Base-by-base conservation (phyloP, 2,797 vertebrate genomes). In the Phyllotis vaccarum region DNA sequence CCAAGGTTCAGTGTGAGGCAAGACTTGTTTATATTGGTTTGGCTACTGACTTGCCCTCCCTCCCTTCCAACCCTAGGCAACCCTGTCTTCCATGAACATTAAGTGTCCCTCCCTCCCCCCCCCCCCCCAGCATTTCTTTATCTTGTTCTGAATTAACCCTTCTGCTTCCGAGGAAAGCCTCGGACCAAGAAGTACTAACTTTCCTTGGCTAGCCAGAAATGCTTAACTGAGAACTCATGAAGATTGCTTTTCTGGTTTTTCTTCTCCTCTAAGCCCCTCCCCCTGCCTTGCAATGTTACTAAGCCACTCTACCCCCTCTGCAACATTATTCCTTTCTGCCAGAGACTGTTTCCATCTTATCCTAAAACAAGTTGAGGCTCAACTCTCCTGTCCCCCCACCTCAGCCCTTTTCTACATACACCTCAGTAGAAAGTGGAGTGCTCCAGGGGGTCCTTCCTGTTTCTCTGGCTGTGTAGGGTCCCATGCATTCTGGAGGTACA, bases 101-200 rank as follows among this genome's bases (percentile, higher is more conserved):
- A 37, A 37, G 60, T 21, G 14, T 2, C 37, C 6, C 34, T 29
- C 27, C 13, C 19, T 1, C 76, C 13, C 11, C 34, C 21, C 19
- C 46, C 2, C 27, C 12, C 29, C 4, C 5, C 11, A 49, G 46
- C 31, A 68, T 89, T 87, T 91, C 82, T 95, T 79, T 62, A 37
- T 60, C 52, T 83, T n/a, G 14, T 49, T 86, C 31, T 68, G 58
- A 93, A 93, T 72, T 58, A 91, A 95, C 40, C 24, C 40, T 92
- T 93, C 58, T 43, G 52, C 46, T 87, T 40, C 52, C 2, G 0
- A 56, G 49, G 49, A 85, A 40, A 54, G 19, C 19, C 8, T 6
- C 2, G 16, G n/a, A 37, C n/a, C 19, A 49, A 16, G 75, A 24
- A 75, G 52, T 49, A 54, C 27, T 21, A 52, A 21, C 34, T 76